Evolutionary conservation across 2,113 vertebrate species (phyloP).

Genomic region (Sterrhoptilus dennistouni): DNA sequence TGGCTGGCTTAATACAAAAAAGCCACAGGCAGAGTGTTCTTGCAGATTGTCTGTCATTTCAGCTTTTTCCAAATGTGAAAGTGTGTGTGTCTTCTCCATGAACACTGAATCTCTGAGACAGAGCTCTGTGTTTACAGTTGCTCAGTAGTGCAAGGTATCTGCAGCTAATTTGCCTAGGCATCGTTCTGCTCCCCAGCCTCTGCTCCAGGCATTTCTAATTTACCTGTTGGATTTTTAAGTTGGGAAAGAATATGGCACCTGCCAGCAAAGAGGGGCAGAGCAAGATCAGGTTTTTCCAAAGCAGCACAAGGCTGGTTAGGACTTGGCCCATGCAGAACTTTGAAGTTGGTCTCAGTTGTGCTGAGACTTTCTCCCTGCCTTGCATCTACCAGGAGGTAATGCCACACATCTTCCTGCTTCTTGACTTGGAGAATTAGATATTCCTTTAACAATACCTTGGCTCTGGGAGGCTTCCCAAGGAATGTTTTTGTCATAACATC

Average conservation of each 20-base stretch:
- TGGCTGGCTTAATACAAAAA: not conserved
- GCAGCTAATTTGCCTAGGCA: not conserved
- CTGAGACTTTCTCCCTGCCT: not conserved
- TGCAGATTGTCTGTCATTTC: not conserved
- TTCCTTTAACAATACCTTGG: not conserved
- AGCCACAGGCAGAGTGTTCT: not conserved
- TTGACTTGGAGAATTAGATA: not conserved
- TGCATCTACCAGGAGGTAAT: not conserved
- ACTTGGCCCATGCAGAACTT: not conserved
- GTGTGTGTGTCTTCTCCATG: not conserved
- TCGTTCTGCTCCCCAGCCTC: not conserved
- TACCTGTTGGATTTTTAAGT: not conserved
- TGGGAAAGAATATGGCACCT: not conserved
- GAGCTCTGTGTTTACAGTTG: not conserved
- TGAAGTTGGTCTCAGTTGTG: not conserved
- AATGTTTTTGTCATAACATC: not conserved
- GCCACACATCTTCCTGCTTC: not conserved
- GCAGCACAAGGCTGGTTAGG: not conserved
- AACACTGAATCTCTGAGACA: not conserved
- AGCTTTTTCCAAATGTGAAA: not conserved
- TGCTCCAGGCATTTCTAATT: not conserved
- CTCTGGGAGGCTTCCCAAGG: not conserved
- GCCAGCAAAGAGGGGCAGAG: not conserved
- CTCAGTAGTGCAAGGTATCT: not conserved
- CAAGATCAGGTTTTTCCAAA: not conserved